Percentiles rank a stretch among this genome's conserved stretches.
Conservation (phyloP, 2,888 invertebrate species). For the Strigamia crassipes region DNA sequence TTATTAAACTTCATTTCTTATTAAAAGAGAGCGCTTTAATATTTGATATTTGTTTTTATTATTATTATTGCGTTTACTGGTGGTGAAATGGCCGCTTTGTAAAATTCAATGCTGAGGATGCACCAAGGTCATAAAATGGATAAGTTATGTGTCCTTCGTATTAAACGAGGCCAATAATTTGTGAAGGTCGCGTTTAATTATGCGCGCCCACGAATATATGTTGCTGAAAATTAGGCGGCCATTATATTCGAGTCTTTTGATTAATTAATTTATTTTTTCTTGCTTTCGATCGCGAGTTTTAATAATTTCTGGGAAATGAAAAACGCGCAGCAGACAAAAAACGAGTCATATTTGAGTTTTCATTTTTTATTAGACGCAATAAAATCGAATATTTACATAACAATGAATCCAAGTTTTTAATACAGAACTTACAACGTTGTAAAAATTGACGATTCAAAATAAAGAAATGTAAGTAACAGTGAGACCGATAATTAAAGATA, state of each 20-base stretch:
- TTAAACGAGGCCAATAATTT: constrained; percentile 32
- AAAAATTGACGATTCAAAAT: background rate
- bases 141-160: constrained; percentile 19
- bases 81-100: background rate
- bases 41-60: background rate
- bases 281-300: background rate
- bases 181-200: constrained; percentile 20
- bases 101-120: background rate
- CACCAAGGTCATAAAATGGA: constrained; percentile 22
- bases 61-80: background rate
- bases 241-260: background rate
- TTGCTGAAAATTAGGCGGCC: background rate
- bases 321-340: background rate
- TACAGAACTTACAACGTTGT: background rate
- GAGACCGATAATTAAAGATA: background rate
- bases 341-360: background rate
- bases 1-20: background rate
- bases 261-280: constrained; percentile 23
- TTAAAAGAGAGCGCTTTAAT: background rate
- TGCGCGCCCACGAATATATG: background rate
- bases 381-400: background rate
- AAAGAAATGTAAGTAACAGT: constrained; percentile 18
- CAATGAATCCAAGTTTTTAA: background rate
- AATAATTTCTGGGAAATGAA: background rate
- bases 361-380: background rate